Evolutionary conservation across 2,888 invertebrate genomes (phyloP).

Genomic region (Acanthococcus lagerstroemiae): DNA sequence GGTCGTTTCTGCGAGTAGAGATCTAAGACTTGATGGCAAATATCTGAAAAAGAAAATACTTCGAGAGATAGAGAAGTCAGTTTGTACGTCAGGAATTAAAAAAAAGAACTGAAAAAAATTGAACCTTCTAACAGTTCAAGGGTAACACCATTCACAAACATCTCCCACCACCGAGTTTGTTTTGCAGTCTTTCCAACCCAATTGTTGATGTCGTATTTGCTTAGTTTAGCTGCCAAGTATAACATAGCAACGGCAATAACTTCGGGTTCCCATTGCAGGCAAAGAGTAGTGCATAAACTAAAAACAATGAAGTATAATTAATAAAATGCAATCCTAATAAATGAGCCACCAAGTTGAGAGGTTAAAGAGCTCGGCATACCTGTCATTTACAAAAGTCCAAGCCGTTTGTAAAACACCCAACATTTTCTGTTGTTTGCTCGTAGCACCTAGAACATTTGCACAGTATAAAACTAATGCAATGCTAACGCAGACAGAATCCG

Average conservation of each 20-base stretch:
- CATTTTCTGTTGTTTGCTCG: conserved; percentile 78
- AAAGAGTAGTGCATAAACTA: conserved; percentile 88
- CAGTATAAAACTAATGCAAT: background rate
- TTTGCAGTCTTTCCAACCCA: conserved; percentile 72
- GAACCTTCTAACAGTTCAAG: conserved; percentile 85
- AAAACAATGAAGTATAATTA: background rate
- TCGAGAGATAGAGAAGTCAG: background rate
- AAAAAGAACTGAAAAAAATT: background rate
- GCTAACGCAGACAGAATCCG: background rate
- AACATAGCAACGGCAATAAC: conserved; percentile 94
- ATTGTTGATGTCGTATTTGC: conserved; percentile 88
- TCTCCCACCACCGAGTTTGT: conserved; percentile 93
- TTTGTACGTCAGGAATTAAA: background rate
- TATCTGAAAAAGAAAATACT: conserved; percentile 50
- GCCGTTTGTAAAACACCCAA: conserved; percentile 99
- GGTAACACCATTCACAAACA: conserved; percentile 90
- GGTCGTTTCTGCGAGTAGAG: conserved; percentile 64
- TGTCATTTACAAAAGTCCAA: conserved; percentile 99
- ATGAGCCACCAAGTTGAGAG: too few relatives aligned
- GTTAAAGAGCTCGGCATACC: conserved; percentile 46
- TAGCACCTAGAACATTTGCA: conserved; percentile 31
- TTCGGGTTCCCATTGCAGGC: conserved; percentile 98
- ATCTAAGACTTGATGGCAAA: conserved; percentile 90
- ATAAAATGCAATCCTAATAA: too few relatives aligned
- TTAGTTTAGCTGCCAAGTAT: conserved; percentile 91